These are phyloP conservation scores for Drosophila maculinotata DNA, from an alignment of 2,888 invertebrate genomes.

Conservation along the genomic window DNA sequence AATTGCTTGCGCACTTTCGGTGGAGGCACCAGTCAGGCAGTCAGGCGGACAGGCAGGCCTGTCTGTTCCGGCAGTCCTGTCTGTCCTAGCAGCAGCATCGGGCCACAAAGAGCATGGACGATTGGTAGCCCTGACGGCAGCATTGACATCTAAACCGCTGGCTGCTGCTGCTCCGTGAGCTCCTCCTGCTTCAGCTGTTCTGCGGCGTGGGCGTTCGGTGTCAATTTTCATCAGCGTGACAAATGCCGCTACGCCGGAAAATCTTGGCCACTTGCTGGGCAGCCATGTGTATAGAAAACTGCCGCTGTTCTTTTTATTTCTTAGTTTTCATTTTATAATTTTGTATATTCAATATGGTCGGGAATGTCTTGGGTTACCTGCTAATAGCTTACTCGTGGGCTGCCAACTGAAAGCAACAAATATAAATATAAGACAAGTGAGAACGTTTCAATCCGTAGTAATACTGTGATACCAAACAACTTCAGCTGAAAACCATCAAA, in stretches of 20 bases:
- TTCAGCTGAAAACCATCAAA: too few relatives aligned
- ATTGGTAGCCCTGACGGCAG: conserved; percentile 36
- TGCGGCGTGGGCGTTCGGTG: conserved; percentile 61
- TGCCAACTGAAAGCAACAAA: too few relatives aligned
- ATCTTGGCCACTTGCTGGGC: conserved; percentile 53
- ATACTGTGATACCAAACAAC: too few relatives aligned
- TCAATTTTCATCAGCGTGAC: conserved; percentile 64
- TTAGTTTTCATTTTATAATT: neutral
- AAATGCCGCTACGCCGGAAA: conserved; percentile 51
- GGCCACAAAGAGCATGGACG: conserved; percentile 6
- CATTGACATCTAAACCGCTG: conserved; percentile 51
- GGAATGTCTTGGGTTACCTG: conserved; percentile 37
- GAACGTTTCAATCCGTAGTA: too few relatives aligned
- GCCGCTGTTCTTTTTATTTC: conserved; percentile 2
- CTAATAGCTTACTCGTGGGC: neutral
- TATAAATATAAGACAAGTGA: too few relatives aligned
- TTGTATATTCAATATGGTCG: neutral
- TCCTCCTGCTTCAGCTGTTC: conserved; percentile 14
- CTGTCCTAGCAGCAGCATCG: conserved; percentile 4
- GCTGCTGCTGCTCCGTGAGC: conserved; percentile 14
- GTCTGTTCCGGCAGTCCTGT: neutral
- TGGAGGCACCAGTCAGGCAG: neutral
- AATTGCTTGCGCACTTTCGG: conserved; percentile 72
- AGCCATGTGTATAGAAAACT: conserved; percentile 29
- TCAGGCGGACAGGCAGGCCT: conserved; percentile 11